Percentiles rank a stretch among this genome's conserved stretches.
Evolutionary conservation across 2,113 vertebrate species (phyloP).

Genomic region (Mirounga angustirostris): DNA sequence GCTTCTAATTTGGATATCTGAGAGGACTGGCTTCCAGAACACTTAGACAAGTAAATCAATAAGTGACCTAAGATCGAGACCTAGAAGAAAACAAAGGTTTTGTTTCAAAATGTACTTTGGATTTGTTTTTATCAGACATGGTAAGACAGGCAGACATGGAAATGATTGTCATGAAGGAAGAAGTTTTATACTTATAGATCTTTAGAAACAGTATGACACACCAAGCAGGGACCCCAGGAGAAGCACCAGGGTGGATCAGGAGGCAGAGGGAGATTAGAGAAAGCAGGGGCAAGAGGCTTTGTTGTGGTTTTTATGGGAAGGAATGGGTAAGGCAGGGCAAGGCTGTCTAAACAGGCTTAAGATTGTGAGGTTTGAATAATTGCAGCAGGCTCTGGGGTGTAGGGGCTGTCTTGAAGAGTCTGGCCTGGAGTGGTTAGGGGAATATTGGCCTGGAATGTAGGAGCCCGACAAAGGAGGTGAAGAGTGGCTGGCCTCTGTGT

Average conservation of each 20-base stretch:
- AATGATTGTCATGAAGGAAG: neutral
- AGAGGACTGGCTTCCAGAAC: neutral
- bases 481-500: neutral
- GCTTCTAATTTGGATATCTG: neutral
- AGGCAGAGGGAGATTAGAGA: neutral
- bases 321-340: neutral
- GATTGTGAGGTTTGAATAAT: neutral
- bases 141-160: neutral
- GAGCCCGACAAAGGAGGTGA: neutral
- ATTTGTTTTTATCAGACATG: neutral
- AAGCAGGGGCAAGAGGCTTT: neutral
- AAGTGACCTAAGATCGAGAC: neutral
- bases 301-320: neutral
- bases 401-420: too few species aligned
- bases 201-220: neutral
- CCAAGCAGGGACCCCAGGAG: rapidly evolving
- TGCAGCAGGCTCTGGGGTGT: neutral
- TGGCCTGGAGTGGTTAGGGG: neutral
- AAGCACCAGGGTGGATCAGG: neutral
- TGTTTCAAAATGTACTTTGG: neutral
- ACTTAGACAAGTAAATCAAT: neutral
- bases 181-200: neutral
- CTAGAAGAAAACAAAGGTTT: neutral
- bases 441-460: neutral
- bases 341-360: neutral